These are phyloP conservation scores for Pseudomyrmex cubaensis DNA, from an alignment of 1,140 invertebrate species.

Conservation along the genomic window DNA sequence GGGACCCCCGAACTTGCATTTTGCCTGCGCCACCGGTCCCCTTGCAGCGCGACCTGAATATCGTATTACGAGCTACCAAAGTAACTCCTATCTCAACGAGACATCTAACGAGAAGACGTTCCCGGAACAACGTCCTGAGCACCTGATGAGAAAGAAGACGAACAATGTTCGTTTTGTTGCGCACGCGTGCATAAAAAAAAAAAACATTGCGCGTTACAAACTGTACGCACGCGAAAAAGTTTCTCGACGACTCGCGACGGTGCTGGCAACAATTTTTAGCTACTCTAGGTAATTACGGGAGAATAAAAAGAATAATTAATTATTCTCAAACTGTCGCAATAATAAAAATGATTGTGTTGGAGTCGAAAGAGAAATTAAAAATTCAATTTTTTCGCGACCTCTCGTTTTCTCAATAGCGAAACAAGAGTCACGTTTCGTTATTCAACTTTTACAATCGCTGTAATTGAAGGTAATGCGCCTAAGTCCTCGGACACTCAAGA, in stretches of 20 bases:
- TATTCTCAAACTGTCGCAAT: too few species aligned
- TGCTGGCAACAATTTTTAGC: too few species aligned
- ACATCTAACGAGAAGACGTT: constrained; percentile 77
- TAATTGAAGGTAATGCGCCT: constrained; percentile 6
- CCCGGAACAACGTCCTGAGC: constrained; percentile 23
- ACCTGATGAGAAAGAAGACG: constrained; percentile 36
- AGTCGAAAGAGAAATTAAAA: too few species aligned
- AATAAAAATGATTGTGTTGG: too few species aligned
- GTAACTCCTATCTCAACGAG: constrained; percentile 79
- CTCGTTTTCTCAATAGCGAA: too few species aligned
- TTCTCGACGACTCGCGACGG: too few species aligned
- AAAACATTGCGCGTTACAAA: not conserved
- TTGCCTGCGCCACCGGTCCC: constrained; percentile 63
- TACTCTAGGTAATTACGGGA: too few species aligned
- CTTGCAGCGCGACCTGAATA: constrained; percentile 71
- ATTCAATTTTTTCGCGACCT: too few species aligned
- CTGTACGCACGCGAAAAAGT: not conserved
- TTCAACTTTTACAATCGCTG: not conserved
- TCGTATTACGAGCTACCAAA: constrained; percentile 73
- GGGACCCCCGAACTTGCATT: constrained; percentile 74
- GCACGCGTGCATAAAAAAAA: constrained; percentile 13
- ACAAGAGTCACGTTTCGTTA: not conserved
- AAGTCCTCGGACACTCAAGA: constrained; percentile 5
- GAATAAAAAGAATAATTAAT: too few species aligned
- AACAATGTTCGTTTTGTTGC: constrained; percentile 52